Evolutionary conservation across 2,888 invertebrate species (phyloP), one percentile per base, ranked within the genome.

Genomic region (Byasa hedistus): DNA sequence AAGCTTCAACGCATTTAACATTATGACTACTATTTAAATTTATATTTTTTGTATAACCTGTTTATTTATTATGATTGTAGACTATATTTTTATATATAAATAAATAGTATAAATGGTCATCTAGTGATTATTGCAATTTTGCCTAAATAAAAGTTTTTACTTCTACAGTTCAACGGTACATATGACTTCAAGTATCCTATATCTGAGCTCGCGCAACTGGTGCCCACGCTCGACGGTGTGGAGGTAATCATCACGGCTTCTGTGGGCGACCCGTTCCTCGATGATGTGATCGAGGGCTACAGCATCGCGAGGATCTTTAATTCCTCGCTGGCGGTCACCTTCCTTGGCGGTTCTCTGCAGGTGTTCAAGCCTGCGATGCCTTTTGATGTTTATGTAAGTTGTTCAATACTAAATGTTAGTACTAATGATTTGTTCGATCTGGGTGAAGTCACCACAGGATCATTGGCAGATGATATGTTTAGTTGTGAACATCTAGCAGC

Each of bases 291-390:
- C 57, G 95, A 96, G 70, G 99, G 98, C 0, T 97, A 95, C 90
- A 96, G 98, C 19, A 95, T 95, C 68, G 96, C 98, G 0, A 75
- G 98, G 72, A 95, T 99, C 61, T 98, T 95, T 82, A 97, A 98
- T 87, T 97, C 98, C 0, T 96, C 96, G 10, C 93, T 98, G 10
- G 94, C 94, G 64, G 93, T 98, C 1, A 93, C 94, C 51, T 97
- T 98, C 85, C 92, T 98, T 2, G 99, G 98, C 0, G 97, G 97
- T 44, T 94, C 95, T 0, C 97, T 98, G 10, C 97, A 98, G 85
- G 96, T 99, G 21, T 98, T 98, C 88, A 99, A 98, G 84, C 98
- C 99, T 0, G 93, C 96, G 12, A 98, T 98, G 96, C 97, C 98
- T 0, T 96, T 98, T 77, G 95, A 95, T 70, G 93, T 95, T 59